These are phyloP conservation scores for Colossoma macropomum DNA, from an alignment of 2,113 vertebrate genomes.

Conservation along the genomic window DNA sequence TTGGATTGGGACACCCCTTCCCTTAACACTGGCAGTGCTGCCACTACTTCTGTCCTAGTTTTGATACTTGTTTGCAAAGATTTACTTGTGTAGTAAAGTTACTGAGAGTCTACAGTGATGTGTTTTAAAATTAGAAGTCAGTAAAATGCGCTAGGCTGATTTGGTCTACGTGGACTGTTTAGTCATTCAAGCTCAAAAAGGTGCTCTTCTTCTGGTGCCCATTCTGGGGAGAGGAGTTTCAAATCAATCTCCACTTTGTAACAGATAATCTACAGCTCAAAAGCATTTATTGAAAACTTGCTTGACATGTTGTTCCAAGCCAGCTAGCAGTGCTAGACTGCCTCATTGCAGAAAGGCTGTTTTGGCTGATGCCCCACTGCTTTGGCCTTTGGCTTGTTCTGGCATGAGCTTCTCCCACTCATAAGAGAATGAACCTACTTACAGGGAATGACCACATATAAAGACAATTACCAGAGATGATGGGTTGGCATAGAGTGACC, in stretches of 20 bases:
- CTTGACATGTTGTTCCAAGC: not conserved
- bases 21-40: too few species aligned
- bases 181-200: not conserved
- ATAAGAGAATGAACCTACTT: constrained; percentile 17
- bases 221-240: not conserved
- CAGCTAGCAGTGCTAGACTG: constrained; percentile 16
- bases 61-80: too few species aligned
- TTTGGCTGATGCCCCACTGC: constrained; percentile 26
- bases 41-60: too few species aligned
- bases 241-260: not conserved
- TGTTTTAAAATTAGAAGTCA: too few species aligned
- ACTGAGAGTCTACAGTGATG: too few species aligned
- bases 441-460: constrained; percentile 21
- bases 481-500: not conserved
- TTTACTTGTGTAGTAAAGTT: too few species aligned
- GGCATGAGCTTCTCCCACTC: constrained; percentile 29
- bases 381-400: constrained; percentile 25
- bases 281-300: not conserved
- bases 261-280: not conserved
- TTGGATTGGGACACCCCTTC: too few species aligned
- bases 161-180: not conserved
- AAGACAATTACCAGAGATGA: constrained; percentile 24
- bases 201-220: not conserved
- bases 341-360: constrained; percentile 22
- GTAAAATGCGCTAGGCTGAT: too few species aligned